Evolutionary conservation across 2,113 vertebrate genomes (phyloP).

Genomic region (Thryonomys swinderianus): DNA sequence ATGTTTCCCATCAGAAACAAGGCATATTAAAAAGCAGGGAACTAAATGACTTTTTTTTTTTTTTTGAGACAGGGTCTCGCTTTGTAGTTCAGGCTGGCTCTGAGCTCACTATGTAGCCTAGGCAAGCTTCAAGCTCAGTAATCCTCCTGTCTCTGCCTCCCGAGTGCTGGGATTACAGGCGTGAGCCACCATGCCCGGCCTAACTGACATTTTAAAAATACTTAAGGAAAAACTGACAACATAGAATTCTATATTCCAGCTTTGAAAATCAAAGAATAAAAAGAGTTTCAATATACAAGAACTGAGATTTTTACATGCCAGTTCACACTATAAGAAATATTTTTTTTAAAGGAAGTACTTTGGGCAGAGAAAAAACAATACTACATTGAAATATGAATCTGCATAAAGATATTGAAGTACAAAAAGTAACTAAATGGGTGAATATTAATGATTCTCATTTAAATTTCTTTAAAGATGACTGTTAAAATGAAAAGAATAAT

Average conservation of each 20-base stretch:
- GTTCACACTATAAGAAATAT: not conserved
- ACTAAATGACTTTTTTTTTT: no score
- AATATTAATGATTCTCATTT: constrained; percentile 28
- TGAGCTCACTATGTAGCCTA: no score
- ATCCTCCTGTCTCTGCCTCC: no score
- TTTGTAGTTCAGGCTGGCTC: no score
- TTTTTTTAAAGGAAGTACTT: not conserved
- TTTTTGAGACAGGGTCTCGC: no score
- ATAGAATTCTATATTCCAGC: not conserved
- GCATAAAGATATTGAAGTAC: not conserved
- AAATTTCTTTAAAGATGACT: not conserved
- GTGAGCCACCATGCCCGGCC: no score
- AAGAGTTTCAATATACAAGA: not conserved
- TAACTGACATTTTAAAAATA: not conserved
- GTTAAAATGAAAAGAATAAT: constrained; percentile 38
- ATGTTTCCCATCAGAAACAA: constrained; percentile 34
- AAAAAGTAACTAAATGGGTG: not conserved
- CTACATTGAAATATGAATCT: not conserved
- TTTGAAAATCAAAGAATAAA: constrained; percentile 36
- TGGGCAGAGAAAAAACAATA: not conserved
- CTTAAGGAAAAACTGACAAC: not conserved
- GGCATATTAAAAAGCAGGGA: not conserved
- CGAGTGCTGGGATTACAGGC: no score
- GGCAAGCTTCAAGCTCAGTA: no score
- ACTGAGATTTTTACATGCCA: not conserved